Conservation (phyloP, 2,888 invertebrate species). For the Drosophila histrio region DNA sequence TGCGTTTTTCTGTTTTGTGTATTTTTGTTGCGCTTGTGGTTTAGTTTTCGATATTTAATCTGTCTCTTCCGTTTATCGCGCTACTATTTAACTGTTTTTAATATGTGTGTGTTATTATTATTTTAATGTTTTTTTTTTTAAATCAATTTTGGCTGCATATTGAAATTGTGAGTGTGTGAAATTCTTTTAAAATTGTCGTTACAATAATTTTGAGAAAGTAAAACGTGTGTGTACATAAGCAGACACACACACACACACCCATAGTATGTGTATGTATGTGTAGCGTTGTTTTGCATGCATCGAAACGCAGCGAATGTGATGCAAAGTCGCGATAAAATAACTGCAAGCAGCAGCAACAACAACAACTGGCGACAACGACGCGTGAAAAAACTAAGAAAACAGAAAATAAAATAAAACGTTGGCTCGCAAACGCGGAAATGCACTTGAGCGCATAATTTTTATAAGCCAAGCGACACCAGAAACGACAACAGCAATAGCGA, state of each 20-base stretch:
- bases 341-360: conserved; percentile 30
- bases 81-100: background rate
- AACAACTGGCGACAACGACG: conserved; percentile 45
- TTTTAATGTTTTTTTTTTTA: conserved; percentile 12
- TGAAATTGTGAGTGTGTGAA: conserved; percentile 8
- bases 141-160: background rate
- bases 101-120: background rate
- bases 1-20: conserved; percentile 40
- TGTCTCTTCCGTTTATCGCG: conserved; percentile 12
- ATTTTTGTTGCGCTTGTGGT: conserved; percentile 39
- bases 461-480: conserved; percentile 61
- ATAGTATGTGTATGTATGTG: conserved; percentile 18
- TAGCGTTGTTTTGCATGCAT: too few relatives aligned
- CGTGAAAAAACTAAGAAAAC: conserved; percentile 49
- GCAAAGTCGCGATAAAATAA: conserved; percentile 53
- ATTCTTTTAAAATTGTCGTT: background rate
- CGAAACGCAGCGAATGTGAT: conserved; percentile 59
- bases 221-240: conserved; percentile 8
- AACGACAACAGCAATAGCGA: conserved; percentile 19
- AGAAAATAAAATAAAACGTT: conserved; percentile 44
- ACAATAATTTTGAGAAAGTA: background rate
- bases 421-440: conserved; percentile 69
- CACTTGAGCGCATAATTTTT: conserved; percentile 77
- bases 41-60: conserved; percentile 26
- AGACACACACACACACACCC: conserved; percentile 5